A percentile compares a stretch with the other conserved stretches of the same genome.
Conservation (phyloP, 2,888 invertebrate species). For the Mongoloraphidia duomilia region DNA sequence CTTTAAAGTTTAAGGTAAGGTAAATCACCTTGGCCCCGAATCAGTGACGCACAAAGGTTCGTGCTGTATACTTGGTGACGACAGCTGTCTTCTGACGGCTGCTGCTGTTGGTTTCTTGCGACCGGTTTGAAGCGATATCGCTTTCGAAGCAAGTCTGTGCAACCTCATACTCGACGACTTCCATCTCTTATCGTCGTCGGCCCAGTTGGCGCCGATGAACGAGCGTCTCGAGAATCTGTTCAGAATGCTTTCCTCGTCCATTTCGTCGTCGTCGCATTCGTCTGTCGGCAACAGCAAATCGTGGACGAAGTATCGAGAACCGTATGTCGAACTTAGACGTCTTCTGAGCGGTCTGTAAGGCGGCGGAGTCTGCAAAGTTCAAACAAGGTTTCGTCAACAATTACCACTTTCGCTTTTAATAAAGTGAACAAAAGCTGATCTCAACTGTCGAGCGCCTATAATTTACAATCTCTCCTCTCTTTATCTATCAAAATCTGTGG, state of each 20-base stretch:
- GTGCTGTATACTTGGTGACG: conserved; percentile 31
- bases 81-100: conserved; percentile 33
- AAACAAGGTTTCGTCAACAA: neutral
- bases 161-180: neutral
- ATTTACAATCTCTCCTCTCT: too few relatives aligned
- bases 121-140: conserved; percentile 25
- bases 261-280: conserved; percentile 38
- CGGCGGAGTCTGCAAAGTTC: conserved; percentile 21
- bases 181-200: too few relatives aligned
- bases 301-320: conserved; percentile 43
- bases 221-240: conserved; percentile 15
- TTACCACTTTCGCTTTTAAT: neutral
- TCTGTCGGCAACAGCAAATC: conserved; percentile 45
- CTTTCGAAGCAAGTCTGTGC: conserved; percentile 21
- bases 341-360: conserved; percentile 31
- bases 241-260: conserved; percentile 18
- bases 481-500: neutral
- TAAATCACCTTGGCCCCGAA: too few relatives aligned
- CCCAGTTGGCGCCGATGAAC: too few relatives aligned
- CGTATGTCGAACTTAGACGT: conserved; percentile 33
- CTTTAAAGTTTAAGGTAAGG: too few relatives aligned
- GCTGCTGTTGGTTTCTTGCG: conserved; percentile 19
- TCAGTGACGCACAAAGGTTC: too few relatives aligned
- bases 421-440: too few relatives aligned
- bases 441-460: too few relatives aligned